Conservation (phyloP, 2,797 vertebrate species). For the Tragopan temminckii region DNA sequence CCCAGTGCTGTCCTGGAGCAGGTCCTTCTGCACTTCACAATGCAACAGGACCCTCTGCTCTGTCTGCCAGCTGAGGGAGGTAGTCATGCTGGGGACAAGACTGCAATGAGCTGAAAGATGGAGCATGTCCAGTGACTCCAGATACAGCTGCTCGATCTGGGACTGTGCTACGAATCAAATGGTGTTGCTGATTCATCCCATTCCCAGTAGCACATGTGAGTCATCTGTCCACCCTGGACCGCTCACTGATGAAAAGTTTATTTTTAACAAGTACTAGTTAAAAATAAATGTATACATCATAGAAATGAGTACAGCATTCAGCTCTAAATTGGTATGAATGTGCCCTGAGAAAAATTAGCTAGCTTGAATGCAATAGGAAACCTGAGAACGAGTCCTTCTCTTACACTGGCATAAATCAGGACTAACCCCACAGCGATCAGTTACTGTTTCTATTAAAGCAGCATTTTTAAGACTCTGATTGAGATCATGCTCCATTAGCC, state of each 20-base stretch:
- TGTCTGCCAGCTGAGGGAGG: not conserved
- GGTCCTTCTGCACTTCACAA: not conserved
- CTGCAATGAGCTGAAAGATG: not conserved
- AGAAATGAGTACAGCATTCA: conserved; percentile 27
- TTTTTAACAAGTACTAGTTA: conserved; percentile 64
- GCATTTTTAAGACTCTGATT: conserved; percentile 63
- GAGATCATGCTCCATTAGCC: conserved; percentile 59
- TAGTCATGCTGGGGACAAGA: not conserved
- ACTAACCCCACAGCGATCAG: conserved; percentile 59
- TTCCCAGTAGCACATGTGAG: conserved; percentile 52
- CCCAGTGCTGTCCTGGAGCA: not conserved
- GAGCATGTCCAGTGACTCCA: conserved; percentile 27
- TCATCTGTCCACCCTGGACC: conserved; percentile 49
- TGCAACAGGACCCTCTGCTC: not conserved
- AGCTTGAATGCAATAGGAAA: conserved; percentile 51
- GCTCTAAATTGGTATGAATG: conserved; percentile 49
- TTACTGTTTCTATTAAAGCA: conserved; percentile 61
- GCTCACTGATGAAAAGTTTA: conserved; percentile 65
- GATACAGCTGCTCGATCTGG: not conserved
- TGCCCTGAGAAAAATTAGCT: conserved; percentile 54
- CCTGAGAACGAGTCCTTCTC: conserved; percentile 37
- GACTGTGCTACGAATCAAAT: not conserved
- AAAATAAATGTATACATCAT: conserved; percentile 66
- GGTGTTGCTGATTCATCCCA: conserved; percentile 55
- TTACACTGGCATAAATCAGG: conserved; percentile 65